Base-by-base conservation (phyloP, 1,140 invertebrate genomes). In the Zaprionus tsacasi region DNA sequence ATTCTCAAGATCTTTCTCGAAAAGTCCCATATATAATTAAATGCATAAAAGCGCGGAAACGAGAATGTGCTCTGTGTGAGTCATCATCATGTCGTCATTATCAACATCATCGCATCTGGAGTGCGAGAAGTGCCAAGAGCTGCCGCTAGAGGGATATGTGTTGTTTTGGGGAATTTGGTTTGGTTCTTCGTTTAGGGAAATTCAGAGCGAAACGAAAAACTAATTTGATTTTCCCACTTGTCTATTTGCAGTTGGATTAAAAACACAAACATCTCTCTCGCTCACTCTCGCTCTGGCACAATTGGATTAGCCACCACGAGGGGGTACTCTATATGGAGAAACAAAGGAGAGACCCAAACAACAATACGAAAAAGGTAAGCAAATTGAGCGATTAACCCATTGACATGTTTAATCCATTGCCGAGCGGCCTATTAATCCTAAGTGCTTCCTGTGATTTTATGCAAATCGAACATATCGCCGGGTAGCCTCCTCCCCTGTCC, bases 401-500 rank as follows among this genome's bases (percentile, higher is more conserved):
- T 45, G 12, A 35, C 61, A 56, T 33, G 63, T 54, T 55, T 30
- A 65, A 43, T 25, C 50, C 63, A 17, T 55, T 21, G 21, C 25
- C 25, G 54, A 65, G 56, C 48, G 67, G 68, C 74, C 81, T 70
- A 89, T 89, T 89, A 89, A 89, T 89, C 85, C 86, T 89, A 89
- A 89, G 85, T 85, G 85, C 85, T 90, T 88, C 85, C 85, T 85
- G 86, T 85, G 86, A 89, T 89, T 89, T 89, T 89, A 89, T 89
- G 85, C 78, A 89, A 89, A 89, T 89, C 70, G 69, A 80, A 86
- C 71, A 79, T 70, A 61, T 83, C 70, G 81, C 70, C 68, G 58
- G 61, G 72, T 15, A 50, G 40, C 59, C 40, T 6, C n/a, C 8
- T 12, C 5, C 13, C 21, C 30, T 11, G 3, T 7, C 35, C 17